phyloP scores from a whole-genome alignment of 2,113 vertebrate species.

The Lanius ludovicianus region DNA sequence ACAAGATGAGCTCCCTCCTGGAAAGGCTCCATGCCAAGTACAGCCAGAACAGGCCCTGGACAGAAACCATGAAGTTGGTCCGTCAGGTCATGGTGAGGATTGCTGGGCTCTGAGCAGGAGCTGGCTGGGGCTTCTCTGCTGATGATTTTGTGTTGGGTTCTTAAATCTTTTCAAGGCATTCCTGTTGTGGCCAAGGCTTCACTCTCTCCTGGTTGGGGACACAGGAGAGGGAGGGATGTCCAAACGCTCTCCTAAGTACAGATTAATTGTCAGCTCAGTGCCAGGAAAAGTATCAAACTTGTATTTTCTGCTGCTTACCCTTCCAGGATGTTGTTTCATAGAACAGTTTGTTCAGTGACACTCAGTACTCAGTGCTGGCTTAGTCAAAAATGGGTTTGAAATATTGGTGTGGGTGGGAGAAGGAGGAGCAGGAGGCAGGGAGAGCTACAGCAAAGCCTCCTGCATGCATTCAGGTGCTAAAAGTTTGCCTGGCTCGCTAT shows the following conservation, averaged over 20 bases:
- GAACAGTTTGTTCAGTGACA: neutral
- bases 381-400: neutral
- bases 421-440: neutral
- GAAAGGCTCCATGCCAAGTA: conserved; percentile 94
- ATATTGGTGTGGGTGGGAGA: neutral
- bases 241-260: neutral
- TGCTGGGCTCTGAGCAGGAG: neutral
- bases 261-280: neutral
- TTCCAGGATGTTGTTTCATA: neutral
- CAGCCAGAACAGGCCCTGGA: conserved; percentile 92
- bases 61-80: conserved; percentile 94
- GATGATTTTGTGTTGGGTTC: accelerated
- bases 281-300: neutral
- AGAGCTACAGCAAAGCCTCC: neutral
- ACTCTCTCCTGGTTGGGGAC: neutral
- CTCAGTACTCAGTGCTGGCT: neutral
- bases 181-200: neutral
- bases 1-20: conserved; percentile 87
- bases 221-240: neutral
- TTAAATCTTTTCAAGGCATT: neutral
- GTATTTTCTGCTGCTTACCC: neutral
- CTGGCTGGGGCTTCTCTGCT: neutral
- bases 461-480: neutral
- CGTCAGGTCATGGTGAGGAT: conserved; percentile 93
- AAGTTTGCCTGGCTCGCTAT: neutral